Conservation (phyloP, 2,113 vertebrate species). For the Gambusia holbrooki region DNA sequence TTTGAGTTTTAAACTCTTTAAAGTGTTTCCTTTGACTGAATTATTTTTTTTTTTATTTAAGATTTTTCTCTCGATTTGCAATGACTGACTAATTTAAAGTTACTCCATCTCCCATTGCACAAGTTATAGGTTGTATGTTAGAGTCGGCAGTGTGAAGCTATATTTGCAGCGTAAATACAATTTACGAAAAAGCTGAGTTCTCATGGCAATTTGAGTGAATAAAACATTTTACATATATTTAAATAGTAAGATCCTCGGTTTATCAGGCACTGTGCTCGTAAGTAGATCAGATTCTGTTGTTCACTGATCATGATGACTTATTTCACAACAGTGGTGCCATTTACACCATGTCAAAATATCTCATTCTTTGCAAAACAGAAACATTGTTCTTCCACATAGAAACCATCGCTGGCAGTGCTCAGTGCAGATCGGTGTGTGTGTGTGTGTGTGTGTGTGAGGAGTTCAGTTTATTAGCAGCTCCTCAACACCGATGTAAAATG, state of each 20-base stretch:
- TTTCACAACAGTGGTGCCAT: neutral
- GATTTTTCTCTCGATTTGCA: neutral
- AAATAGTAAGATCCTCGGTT: conserved; percentile 1
- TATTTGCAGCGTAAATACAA: neutral
- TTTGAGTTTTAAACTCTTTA: neutral
- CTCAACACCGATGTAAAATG: conserved; percentile 11
- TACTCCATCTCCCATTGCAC: neutral
- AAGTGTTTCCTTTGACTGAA: neutral
- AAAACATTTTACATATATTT: neutral
- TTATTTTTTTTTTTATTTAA: neutral
- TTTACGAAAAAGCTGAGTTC: neutral
- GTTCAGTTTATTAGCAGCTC: conserved; percentile 47
- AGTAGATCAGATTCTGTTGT: conserved; percentile 22
- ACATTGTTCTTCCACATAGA: conserved; percentile 9
- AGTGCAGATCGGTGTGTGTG: conserved; percentile 35
- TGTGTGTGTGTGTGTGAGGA: conserved; percentile 13
- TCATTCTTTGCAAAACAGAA: conserved; percentile 47
- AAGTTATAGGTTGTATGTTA: neutral
- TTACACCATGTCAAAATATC: conserved; percentile 11
- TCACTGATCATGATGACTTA: neutral
- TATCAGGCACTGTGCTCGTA: conserved; percentile 56
- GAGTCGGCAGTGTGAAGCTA: neutral
- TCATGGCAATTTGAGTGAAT: neutral
- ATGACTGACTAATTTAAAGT: neutral
- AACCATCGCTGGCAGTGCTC: conserved; percentile 32